Base-by-base conservation (phyloP, 2,113 vertebrate species). In the Sisor rabdophorus region DNA sequence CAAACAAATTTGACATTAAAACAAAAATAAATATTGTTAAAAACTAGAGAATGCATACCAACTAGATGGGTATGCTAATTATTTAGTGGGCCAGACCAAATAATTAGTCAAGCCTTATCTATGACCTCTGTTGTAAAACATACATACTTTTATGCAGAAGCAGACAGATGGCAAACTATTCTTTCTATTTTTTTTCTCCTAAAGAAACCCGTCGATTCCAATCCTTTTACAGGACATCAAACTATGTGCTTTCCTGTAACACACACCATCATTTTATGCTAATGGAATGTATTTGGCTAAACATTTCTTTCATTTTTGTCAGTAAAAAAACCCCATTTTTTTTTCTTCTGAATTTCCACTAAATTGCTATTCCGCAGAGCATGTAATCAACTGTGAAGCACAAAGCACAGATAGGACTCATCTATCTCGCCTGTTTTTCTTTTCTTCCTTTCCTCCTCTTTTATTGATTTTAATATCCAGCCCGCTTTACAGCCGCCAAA, bases 371-470 rank as follows among this genome's bases (percentile, higher is more conserved):
- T 69, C 65, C 26, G 28, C 47, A 28, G 65, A 69, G 24, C 47
- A 69, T 52, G 65, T 52, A 69, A 69, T 69, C 65, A 69, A 69
- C 47, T 30, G 65, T 69, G 52, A 69, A 69, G 47, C 65, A 28
- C 65, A 69, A 69, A 52, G 47, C 65, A 24, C 65, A 11, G 47
- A 69, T 69, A 69, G 65, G 24, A 11, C 65, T 69, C 65, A 69
- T 69, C 47, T 52, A 52, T 69, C 65, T 69, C 19, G 47, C 65
- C 19, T 69, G 65, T 20, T 69, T 69, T 52, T 7, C 10, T 19
- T 48, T 20, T 50, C 24, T 52, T 20, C 47, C 48, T 11, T 69
- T 26, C 16, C 26, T 52, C 16, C 24, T 52, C 65, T 52, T 69
- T 10, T 10, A 30, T 48, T 20, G 47, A 52, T 69, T 69, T 69